A percentile compares a stretch with the other conserved stretches of the same genome.
Conservation (phyloP, 1,140 invertebrate genomes). For the Bombus breviceps region DNA sequence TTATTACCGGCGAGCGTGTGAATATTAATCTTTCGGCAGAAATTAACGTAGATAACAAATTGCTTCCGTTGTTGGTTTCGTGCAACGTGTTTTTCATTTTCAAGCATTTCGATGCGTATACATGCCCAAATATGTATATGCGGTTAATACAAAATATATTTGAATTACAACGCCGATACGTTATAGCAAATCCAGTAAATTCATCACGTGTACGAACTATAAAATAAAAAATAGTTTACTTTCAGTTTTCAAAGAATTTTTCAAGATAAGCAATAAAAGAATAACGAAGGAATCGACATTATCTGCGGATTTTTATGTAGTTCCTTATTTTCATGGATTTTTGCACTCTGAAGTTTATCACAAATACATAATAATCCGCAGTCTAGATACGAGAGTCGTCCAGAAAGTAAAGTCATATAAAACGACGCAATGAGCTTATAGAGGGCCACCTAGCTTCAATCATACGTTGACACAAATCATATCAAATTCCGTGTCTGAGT, state of each 20-base stretch:
- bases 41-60: slow-evolving; percentile 7
- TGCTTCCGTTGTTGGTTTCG: background rate
- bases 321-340: too few species aligned
- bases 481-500: too few species aligned
- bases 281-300: background rate
- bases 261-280: background rate
- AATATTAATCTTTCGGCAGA: background rate
- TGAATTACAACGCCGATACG: background rate
- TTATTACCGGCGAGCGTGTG: background rate
- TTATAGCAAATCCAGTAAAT: background rate
- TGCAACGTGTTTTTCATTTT: slow-evolving; percentile 16
- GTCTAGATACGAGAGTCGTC: too few species aligned
- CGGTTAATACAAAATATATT: background rate
- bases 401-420: too few species aligned
- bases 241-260: background rate
- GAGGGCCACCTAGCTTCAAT: too few species aligned
- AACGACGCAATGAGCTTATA: too few species aligned
- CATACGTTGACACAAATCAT: too few species aligned
- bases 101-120: background rate
- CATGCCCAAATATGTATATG: slow-evolving; percentile 7
- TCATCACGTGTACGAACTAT: background rate
- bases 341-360: too few species aligned
- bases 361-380: too few species aligned
- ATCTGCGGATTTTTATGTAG: too few species aligned
- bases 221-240: background rate